Percentiles rank a stretch among this genome's conserved stretches.
These are phyloP conservation scores for Phrixothrix hirtus DNA, from an alignment of 2,888 invertebrate species.

Conservation along the genomic window DNA sequence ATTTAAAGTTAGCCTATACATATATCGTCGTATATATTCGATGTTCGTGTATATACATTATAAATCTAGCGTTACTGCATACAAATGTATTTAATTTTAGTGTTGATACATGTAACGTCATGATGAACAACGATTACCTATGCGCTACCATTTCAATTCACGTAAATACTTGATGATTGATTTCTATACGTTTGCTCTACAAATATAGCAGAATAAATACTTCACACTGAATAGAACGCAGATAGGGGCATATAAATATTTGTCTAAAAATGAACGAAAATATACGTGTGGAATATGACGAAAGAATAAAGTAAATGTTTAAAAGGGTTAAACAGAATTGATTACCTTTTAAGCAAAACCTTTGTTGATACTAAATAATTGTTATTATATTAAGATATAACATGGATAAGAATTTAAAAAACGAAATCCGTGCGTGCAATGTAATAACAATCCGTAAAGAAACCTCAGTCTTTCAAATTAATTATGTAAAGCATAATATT, in stretches of 20 bases:
- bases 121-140: constrained; percentile 23
- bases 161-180: constrained; percentile 26
- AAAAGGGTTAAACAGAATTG: not conserved
- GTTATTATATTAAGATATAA: too few relatives aligned
- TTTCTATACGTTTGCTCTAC: constrained; percentile 20
- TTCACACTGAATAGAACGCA: constrained; percentile 7
- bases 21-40: too few relatives aligned
- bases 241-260: constrained; percentile 14
- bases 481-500: too few relatives aligned
- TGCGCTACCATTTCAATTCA: constrained; percentile 18
- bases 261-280: constrained; percentile 10
- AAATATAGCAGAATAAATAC: constrained; percentile 17
- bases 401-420: too few relatives aligned
- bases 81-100: constrained; percentile 33
- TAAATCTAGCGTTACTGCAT: too few relatives aligned
- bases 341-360: not conserved
- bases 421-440: too few relatives aligned
- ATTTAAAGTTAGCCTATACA: too few relatives aligned
- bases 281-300: constrained; percentile 1
- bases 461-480: too few relatives aligned
- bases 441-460: too few relatives aligned
- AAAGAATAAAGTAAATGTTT: not conserved
- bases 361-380: not conserved
- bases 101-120: constrained; percentile 26
- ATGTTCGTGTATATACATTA: too few relatives aligned